Evolutionary conservation across 2,888 invertebrate genomes (phyloP), one percentile per base, ranked within the genome.

Genomic region (Himalopsyche tibetana): DNA sequence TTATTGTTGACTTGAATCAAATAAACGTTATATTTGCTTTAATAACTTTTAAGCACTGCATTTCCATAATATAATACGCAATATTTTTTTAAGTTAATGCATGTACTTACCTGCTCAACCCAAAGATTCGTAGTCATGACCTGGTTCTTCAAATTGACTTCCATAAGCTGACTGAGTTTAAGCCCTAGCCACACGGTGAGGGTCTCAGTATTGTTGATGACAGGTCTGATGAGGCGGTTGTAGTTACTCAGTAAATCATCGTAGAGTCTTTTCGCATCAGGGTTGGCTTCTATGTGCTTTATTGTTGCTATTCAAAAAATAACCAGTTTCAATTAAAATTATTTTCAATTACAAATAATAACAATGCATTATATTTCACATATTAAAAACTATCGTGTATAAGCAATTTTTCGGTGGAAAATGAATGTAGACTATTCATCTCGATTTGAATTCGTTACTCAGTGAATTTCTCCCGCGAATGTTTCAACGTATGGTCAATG

Each of bases 191-290:
- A 95, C 82, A 99, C 99, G 0, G 97, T 98, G 82, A 99, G 93
- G 36, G 98, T 98, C 91, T 99, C 98, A 2, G 96, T 96, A 90
- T 98, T 98, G 91, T 99, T 98, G 51, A 96, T 95, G 80, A 99
- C 99, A 0, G 99, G 99, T 85, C 99, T 94, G 88, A 99, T 99
- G 84, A 99, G 94, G 80, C 98, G 95, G 92, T 99, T 99, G 92
- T 99, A 99, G 92, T 98, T 98, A 90, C 97, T 97, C 82, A 99
- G 94, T 83, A 99, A 94, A 91, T 99, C 99, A 91, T 99, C 99
- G 91, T 99, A 99, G 0, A 99, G 95, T 40, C 99, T 94, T 91
- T 99, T 98, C 0, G 99, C 97, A 90, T 98, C 98, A 17, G 98
- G 98, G 92, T 98, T 98, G 0, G 97, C 98, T 92, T 97, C 97